phyloP scores from a whole-genome alignment of 2,113 vertebrate species.

The cattle (Bos taurus) region ARS-UCD2.0 NC_037329.1:60458001-60458500 shows the following conservation, averaged over 20 bases:
- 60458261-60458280: background rate
- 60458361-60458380: background rate
- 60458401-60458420: constrained; percentile 48
- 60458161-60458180: background rate
- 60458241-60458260: background rate
- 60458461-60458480: constrained; percentile 63
- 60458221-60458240: constrained; percentile 30
- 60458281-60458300: background rate
- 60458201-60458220: background rate
- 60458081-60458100: background rate
- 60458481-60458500: constrained; percentile 80
- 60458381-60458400: constrained; percentile 41
- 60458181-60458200: background rate
- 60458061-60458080: background rate
- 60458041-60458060: background rate
- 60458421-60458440: constrained; percentile 64
- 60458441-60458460: constrained; percentile 44
- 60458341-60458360: background rate
- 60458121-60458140: background rate
- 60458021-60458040: background rate
- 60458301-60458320: background rate
- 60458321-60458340: background rate
- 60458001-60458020: background rate
- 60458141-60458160: background rate
- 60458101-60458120: background rate